Conservation (phyloP, 2,113 vertebrate species). For the Eretmochelys imbricata region DNA sequence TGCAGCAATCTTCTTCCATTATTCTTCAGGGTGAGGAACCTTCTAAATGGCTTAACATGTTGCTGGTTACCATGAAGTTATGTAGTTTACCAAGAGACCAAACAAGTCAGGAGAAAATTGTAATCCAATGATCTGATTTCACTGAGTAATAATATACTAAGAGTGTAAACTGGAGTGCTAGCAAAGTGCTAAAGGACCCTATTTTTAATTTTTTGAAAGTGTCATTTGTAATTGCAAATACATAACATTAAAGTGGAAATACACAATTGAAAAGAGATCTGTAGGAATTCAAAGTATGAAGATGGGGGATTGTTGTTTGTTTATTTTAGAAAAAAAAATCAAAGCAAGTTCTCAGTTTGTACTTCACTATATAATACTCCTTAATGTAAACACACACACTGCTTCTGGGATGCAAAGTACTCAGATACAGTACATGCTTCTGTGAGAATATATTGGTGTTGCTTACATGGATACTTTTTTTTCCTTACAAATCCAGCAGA, state of each 20-base stretch:
- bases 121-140: neutral
- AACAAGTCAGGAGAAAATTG: neutral
- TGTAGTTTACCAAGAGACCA: slow-evolving; percentile 12
- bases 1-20: slow-evolving; percentile 60
- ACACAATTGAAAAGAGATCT: no score
- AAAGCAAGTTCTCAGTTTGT: neutral
- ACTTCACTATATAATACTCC: neutral
- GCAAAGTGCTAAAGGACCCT: neutral
- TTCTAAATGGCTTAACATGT: slow-evolving; percentile 29
- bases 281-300: neutral
- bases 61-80: slow-evolving; percentile 54
- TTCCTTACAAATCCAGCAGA: neutral
- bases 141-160: slow-evolving; percentile 10
- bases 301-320: neutral
- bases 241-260: neutral
- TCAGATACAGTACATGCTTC: neutral
- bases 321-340: neutral
- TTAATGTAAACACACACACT: neutral
- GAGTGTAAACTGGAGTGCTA: neutral
- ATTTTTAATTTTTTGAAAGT: neutral
- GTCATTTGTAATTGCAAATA: neutral
- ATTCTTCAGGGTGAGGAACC: slow-evolving; percentile 34
- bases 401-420: neutral
- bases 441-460: neutral
- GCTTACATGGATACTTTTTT: neutral